Evolutionary conservation across 2,113 vertebrate species (phyloP).

Genomic region (Zosterops lateralis): DNA sequence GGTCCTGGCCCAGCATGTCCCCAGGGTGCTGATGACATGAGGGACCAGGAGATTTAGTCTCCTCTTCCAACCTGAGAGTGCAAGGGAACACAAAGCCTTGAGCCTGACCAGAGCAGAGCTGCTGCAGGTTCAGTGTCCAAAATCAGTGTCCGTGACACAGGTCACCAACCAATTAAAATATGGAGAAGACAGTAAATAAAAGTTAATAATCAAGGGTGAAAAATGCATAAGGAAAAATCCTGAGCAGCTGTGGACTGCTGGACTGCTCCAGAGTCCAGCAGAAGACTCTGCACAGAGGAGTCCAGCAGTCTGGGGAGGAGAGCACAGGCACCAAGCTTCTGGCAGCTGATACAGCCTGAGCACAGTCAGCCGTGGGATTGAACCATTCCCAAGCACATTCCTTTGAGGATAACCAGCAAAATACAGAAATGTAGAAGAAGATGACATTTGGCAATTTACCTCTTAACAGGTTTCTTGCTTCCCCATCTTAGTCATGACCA

Average conservation of each 20-base stretch:
- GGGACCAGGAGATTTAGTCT: neutral
- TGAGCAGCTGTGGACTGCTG: neutral
- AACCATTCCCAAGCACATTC: neutral
- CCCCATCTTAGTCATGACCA: neutral
- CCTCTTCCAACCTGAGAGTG: neutral
- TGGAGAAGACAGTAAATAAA: neutral
- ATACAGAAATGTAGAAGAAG: neutral
- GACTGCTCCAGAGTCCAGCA: neutral
- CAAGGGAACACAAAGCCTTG: neutral
- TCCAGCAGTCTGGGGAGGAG: neutral
- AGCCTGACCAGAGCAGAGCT: rapidly evolving
- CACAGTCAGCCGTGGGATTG: neutral
- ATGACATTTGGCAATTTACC: neutral
- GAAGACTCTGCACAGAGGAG: too few relatives aligned
- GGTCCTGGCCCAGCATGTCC: neutral
- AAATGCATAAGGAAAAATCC: neutral
- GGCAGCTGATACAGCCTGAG: neutral
- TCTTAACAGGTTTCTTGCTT: neutral
- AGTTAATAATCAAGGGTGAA: neutral
- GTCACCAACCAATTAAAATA: neutral
- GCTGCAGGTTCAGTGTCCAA: neutral
- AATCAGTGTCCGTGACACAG: neutral
- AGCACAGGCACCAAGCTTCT: rapidly evolving
- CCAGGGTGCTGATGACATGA: neutral
- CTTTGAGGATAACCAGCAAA: neutral